phyloP scores from a whole-genome alignment of 2,113 vertebrate genomes.

The human region DNA sequence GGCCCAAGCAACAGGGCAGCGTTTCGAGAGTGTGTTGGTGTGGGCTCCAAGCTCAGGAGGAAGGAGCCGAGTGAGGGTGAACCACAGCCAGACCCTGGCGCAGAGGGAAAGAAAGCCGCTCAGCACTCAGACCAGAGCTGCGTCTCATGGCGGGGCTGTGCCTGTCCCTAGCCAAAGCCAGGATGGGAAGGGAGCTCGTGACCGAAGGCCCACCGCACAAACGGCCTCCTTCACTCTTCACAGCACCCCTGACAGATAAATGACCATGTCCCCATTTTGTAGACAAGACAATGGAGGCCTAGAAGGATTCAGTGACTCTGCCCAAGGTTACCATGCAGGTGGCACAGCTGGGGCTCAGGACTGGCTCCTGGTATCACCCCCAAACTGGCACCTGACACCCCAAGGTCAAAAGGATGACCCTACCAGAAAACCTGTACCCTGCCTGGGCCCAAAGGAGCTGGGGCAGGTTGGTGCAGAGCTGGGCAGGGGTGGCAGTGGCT shows the following conservation, averaged over 20 bases:
- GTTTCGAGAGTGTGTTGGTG: not conserved
- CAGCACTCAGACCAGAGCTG: not conserved
- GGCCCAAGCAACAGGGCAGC: no score
- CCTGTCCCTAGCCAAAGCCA: not conserved
- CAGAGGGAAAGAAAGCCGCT: not conserved
- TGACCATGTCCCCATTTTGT: not conserved
- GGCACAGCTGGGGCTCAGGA: not conserved
- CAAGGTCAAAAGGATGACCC: not conserved
- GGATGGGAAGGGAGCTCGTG: not conserved
- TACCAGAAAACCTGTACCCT: not conserved
- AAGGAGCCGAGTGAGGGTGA: accelerated
- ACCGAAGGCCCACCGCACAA: not conserved
- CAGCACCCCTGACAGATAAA: not conserved
- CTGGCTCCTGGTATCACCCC: not conserved
- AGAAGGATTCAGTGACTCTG: not conserved
- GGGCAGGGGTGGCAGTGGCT: not conserved
- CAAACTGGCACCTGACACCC: not conserved
- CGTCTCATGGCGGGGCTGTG: not conserved
- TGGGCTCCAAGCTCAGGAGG: not conserved
- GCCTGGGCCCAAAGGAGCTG: not conserved
- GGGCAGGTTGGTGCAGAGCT: constrained; percentile 4
- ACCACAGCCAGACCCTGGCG: not conserved
- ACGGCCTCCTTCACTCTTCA: not conserved
- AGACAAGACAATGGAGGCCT: not conserved
- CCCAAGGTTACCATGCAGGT: not conserved